These are phyloP conservation scores for Leptogaster cylindrica DNA, from an alignment of 2,888 invertebrate genomes.

Conservation along the genomic window DNA sequence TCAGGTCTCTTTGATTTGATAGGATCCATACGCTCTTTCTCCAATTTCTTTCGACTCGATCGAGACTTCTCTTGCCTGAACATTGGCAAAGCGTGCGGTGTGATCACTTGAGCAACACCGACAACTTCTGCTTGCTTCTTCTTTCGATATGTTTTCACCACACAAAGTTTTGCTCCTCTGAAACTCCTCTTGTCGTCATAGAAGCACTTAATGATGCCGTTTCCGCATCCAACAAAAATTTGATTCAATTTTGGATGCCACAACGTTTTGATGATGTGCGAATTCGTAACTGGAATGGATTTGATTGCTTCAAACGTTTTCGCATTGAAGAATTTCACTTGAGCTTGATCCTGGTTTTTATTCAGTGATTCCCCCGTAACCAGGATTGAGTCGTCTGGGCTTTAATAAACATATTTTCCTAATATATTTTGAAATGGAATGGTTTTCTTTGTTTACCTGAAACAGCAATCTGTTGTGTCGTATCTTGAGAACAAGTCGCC, in stretches of 20 bases:
- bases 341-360: conserved; percentile 70
- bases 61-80: conserved; percentile 91
- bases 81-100: conserved; percentile 93
- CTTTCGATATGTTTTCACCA: conserved; percentile 79
- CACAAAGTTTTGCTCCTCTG: conserved; percentile 89
- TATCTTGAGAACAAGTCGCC: conserved; percentile 81
- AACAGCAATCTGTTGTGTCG: conserved; percentile 76
- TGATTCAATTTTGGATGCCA: conserved; percentile 99
- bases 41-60: conserved; percentile 87
- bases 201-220: conserved; percentile 87
- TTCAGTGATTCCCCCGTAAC: conserved; percentile 86
- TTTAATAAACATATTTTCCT: conserved; percentile 61
- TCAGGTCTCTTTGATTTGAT: conserved; percentile 83
- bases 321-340: conserved; percentile 79
- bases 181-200: conserved; percentile 88
- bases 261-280: conserved; percentile 83
- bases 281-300: conserved; percentile 77
- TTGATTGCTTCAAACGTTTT: conserved; percentile 77
- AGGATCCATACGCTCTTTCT: conserved; percentile 87
- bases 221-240: conserved; percentile 89
- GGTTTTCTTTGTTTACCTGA: conserved; percentile 50
- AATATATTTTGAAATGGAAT: too few relatives aligned
- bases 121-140: conserved; percentile 85
- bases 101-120: conserved; percentile 91
- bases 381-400: conserved; percentile 89